Evolutionary conservation across 2,888 invertebrate species (phyloP).

Genomic region (Myathropa florea): DNA sequence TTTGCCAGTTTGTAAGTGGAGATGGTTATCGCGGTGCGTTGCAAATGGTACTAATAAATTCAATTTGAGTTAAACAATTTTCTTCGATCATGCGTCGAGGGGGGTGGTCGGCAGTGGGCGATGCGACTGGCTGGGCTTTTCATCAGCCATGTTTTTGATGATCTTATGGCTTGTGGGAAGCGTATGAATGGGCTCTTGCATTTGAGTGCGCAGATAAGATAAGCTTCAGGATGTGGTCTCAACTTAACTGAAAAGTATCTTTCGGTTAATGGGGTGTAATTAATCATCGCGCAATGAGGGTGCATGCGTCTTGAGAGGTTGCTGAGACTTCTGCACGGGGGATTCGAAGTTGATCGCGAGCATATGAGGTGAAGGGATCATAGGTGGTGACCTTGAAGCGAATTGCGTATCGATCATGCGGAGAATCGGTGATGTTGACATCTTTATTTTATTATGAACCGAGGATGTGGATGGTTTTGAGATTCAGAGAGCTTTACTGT

Average conservation of each 20-base stretch:
- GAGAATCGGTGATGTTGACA: background rate
- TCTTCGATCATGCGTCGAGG: constrained; percentile 1
- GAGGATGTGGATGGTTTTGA: background rate
- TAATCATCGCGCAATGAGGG: constrained; percentile 1
- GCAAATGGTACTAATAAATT: constrained; percentile 70
- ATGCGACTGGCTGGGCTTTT: background rate
- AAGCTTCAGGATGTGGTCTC: constrained; percentile 24
- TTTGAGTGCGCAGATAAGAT: constrained; percentile 46
- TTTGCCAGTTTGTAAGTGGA: constrained; percentile 58
- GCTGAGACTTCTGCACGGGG: background rate
- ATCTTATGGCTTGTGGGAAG: constrained; percentile 25
- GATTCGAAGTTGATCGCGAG: no score
- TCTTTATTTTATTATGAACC: background rate
- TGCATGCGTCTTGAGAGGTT: background rate
- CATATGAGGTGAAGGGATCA: background rate
- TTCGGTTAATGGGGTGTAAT: constrained; percentile 33
- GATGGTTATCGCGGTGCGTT: constrained; percentile 65
- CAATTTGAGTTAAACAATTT: constrained; percentile 63
- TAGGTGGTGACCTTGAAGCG: background rate
- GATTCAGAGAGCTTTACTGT: background rate
- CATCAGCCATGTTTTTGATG: constrained; percentile 9
- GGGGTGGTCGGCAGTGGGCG: background rate
- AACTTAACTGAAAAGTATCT: constrained; percentile 2
- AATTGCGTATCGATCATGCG: background rate
- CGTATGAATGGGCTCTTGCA: constrained; percentile 10